Base-by-base conservation (phyloP, 1,140 invertebrate genomes). In the Ooceraea biroi region DNA sequence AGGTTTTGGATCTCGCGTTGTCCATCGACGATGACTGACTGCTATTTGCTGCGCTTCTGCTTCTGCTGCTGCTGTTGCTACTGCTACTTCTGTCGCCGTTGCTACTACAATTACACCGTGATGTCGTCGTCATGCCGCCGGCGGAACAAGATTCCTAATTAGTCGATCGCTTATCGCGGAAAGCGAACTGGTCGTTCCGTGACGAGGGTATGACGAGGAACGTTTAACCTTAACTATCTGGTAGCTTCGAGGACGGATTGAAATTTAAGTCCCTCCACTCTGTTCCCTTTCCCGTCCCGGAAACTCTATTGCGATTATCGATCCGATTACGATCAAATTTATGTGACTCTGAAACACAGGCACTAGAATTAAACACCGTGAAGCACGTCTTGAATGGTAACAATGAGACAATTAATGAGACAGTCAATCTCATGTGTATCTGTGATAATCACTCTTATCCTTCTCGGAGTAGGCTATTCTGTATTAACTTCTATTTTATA, bases 1-100 rank as follows among this genome's bases (percentile, higher is more conserved):
- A 73, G 57, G 44, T 83, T 83, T 73, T 83, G 25, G 80, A 50
- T 80, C 14, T 12, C 27, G n/a, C 57, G 44, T 57, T 50, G 12
- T 69, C 76, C 46, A 46, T 12, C 22, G 22, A 52, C 36, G 36
- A 7, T 84, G 73, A 88, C 85, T 69, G 61, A 88, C 87, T 74
- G 61, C 61, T 58, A 50, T 73, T 73, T 68, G 27, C 22, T 41
- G 61, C 22, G 36, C 4, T 36, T 36, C 36, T 7, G 36, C 36
- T 36, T 36, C 36, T 36, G 36, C 36, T 36, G 7, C 36, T 36
- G 36, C 36, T 7, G 7, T 36, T 46, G 7, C 4, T 69, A n/a
- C 50, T 50, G 36, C 65, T 36, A 36, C 36, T 36, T 2, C 36
- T 36, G 7, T 7, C 7, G 36, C 36, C 36, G 7, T 36, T 46